Evolutionary conservation across 2,113 vertebrate species (phyloP), one percentile per base, ranked within the genome.

Genomic region (Xyrauchen texanus): DNA sequence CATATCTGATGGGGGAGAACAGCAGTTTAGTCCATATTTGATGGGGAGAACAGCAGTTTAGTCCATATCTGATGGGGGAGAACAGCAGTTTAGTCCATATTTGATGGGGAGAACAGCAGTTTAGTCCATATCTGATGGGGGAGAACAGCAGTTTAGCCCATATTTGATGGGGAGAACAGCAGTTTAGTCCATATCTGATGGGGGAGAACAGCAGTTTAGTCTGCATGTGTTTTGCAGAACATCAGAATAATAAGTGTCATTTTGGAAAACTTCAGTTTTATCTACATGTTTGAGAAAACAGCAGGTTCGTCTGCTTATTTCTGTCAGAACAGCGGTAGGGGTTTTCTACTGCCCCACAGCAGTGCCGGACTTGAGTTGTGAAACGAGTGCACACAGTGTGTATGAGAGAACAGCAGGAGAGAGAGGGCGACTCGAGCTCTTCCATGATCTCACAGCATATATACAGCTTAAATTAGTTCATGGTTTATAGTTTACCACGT

Each of bases 401-500:
- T 76, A 79, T 82, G 83, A 78, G 78, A 67, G 76, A 82, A 73
- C 2, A 16, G 60, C 16, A 12, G 11, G 42, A 77, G 44, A 44
- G 42, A 55, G 57, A 73, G 68, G 53, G 42, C 74, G 51, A 84
- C 57, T 77, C 68, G 79, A 65, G 68, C 82, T 65, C 12, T 82
- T 82, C 83, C 83, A 83, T 34, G 21, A 34, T 34, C 21, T 73
- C 81, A 46, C 11, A 4, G 71, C 55, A 12, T 46, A 4, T 16
- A 3, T 15, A 13, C 13, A 10, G 6, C 70, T 51, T 15, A 16
- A 6, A 16, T 44, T 52, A 0, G 52, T 58, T 5, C 11, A n/a
- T 42, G 46, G 4, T 63, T 47, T 6, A 7, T 9, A 12, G 13
- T 9, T 74, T 6, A 2, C 34, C 67, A 7, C 47, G 4, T 64